Evolutionary conservation across 2,888 invertebrate species (phyloP).

Genomic region (Aleiodes alternator): DNA sequence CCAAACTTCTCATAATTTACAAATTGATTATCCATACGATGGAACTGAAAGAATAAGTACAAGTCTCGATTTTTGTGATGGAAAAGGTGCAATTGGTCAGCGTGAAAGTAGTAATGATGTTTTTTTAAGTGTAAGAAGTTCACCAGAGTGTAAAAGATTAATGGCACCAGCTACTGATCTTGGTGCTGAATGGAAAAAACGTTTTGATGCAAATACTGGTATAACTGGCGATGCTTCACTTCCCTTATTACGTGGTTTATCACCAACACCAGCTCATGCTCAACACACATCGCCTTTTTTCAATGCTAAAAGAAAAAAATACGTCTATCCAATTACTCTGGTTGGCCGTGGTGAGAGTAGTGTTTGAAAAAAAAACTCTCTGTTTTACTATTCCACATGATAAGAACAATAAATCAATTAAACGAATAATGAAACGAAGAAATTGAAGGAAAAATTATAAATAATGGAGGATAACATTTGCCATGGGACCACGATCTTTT

Average conservation of each 20-base stretch:
- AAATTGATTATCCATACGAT: conserved; percentile 64
- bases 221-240: conserved; percentile 76
- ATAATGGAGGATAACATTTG: conserved; percentile 9
- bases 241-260: conserved; percentile 78
- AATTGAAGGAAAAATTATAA: background rate
- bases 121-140: conserved; percentile 69
- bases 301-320: conserved; percentile 80
- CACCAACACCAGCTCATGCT: conserved; percentile 68
- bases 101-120: conserved; percentile 69
- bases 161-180: conserved; percentile 72
- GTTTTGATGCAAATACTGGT: conserved; percentile 58
- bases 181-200: conserved; percentile 72
- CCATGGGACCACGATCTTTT: conserved; percentile 39
- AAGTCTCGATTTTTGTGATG: conserved; percentile 69
- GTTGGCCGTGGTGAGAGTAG: conserved; percentile 78
- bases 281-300: conserved; percentile 76
- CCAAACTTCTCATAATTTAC: conserved; percentile 64
- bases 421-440: background rate
- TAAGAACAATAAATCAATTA: background rate
- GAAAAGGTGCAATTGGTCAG: conserved; percentile 61
- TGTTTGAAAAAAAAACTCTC: conserved; percentile 70
- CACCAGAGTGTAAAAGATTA: conserved; percentile 70
- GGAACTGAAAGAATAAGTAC: conserved; percentile 69
- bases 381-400: background rate
- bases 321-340: conserved; percentile 79